Percentiles rank a stretch among this genome's conserved stretches.
Evolutionary conservation across 1,140 invertebrate species (phyloP).

Genomic region (Lamellibrachia luymesi): DNA sequence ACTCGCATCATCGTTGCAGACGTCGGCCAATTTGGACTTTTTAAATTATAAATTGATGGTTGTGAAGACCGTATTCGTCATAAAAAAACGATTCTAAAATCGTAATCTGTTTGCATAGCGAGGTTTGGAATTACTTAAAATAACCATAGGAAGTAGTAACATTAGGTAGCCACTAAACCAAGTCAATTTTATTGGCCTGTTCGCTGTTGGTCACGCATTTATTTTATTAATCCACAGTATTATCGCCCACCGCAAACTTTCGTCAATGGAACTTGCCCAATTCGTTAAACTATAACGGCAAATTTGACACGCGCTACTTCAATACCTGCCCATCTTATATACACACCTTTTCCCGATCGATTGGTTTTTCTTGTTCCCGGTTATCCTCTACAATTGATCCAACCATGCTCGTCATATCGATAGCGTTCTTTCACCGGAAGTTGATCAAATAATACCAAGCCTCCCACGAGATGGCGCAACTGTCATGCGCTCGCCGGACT

Average conservation of each 20-base stretch:
- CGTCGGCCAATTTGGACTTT: no score
- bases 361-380: background rate
- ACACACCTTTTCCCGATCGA: background rate
- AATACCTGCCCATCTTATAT: background rate
- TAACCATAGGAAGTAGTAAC: no score
- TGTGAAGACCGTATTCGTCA: no score
- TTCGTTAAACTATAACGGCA: background rate
- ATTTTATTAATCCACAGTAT: background rate
- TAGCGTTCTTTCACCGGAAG: background rate
- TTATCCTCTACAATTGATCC: conserved; percentile 1
- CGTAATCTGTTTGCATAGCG: no score
- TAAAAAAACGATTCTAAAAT: no score
- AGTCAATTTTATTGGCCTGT: no score
- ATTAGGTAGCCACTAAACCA: no score
- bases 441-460: background rate
- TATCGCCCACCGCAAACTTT: background rate
- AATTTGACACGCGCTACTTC: background rate
- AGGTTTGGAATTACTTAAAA: no score
- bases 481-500: background rate
- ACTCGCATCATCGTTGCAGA: no score
- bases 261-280: background rate
- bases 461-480: background rate
- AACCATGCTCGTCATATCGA: background rate
- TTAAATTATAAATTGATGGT: no score
- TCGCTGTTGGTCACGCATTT: no score